Evolutionary conservation across 2,888 invertebrate genomes (phyloP).

Genomic region (Nomada lathburiana): DNA sequence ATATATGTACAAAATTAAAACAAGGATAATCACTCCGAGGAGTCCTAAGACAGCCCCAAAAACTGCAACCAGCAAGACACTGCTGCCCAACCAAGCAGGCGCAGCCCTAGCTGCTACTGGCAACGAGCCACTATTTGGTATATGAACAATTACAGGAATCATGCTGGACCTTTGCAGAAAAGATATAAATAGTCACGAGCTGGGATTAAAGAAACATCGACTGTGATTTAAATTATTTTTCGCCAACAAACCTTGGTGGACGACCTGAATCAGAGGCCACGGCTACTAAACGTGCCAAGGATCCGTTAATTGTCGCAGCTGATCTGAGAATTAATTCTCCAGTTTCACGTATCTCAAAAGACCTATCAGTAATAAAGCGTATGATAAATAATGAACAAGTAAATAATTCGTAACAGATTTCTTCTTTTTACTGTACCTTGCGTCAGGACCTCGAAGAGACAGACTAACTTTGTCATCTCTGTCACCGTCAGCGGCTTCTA

Average conservation of each 20-base stretch:
- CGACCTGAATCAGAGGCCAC: slow-evolving; percentile 93
- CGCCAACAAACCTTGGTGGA: slow-evolving; percentile 89
- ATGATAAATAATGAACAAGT: no score
- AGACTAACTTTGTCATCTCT: slow-evolving; percentile 90
- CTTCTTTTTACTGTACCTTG: slow-evolving; percentile 85
- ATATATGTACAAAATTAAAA: slow-evolving; percentile 91
- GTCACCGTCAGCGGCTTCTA: slow-evolving; percentile 96
- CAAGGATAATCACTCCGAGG: slow-evolving; percentile 90
- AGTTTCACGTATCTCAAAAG: slow-evolving; percentile 88
- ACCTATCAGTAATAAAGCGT: slow-evolving; percentile 80
- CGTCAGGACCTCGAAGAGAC: slow-evolving; percentile 89
- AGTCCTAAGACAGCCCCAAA: slow-evolving; percentile 90
- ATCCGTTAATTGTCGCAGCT: slow-evolving; percentile 82
- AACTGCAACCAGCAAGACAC: slow-evolving; percentile 86
- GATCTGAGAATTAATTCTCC: slow-evolving; percentile 87
- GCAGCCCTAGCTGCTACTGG: slow-evolving; percentile 85
- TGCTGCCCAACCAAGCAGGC: slow-evolving; percentile 84
- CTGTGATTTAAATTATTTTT: background rate
- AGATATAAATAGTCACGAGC: background rate
- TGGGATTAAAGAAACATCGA: background rate
- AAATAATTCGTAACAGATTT: no score
- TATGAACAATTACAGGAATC: slow-evolving; percentile 85
- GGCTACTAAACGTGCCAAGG: slow-evolving; percentile 91
- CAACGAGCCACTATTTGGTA: slow-evolving; percentile 81
- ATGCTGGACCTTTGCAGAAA: slow-evolving; percentile 75